phyloP scores from a whole-genome alignment of 37 sponge, comb jelly and placozoan species.

The Eunapius fragilis region DNA sequence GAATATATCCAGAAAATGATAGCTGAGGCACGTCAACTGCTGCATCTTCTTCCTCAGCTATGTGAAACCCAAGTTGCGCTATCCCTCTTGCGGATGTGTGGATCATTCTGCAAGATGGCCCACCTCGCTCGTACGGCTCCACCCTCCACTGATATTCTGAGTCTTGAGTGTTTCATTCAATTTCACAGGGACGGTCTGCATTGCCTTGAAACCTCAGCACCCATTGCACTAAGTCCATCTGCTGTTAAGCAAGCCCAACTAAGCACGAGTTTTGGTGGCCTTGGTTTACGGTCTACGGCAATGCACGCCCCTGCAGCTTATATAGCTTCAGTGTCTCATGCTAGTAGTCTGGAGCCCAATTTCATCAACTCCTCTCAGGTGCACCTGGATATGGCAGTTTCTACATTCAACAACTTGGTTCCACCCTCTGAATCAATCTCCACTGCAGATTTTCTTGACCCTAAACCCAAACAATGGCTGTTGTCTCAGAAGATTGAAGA shows the following conservation, averaged over 20 bases:
- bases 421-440: too few species aligned
- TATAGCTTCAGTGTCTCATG: too few species aligned
- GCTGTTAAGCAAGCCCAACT: not conserved
- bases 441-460: not conserved
- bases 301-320: not conserved
- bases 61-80: not conserved
- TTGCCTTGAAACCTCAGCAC: not conserved
- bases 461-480: not conserved
- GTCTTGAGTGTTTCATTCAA: not conserved
- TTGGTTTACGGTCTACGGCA: not conserved
- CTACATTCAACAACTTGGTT: too few species aligned
- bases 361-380: not conserved
- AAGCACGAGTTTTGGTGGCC: not conserved
- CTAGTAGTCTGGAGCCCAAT: not conserved
- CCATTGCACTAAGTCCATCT: not conserved
- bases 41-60: not conserved
- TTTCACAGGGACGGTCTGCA: not conserved
- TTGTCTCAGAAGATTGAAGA: not conserved
- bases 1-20: not conserved
- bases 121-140: not conserved
- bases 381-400: too few species aligned
- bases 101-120: not conserved
- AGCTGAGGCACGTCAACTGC: not conserved
- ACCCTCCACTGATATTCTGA: not conserved
- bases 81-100: not conserved